Evolutionary conservation across 1,140 invertebrate genomes (phyloP), one percentile per base, ranked within the genome.

Genomic region (Centruroides vittatus): DNA sequence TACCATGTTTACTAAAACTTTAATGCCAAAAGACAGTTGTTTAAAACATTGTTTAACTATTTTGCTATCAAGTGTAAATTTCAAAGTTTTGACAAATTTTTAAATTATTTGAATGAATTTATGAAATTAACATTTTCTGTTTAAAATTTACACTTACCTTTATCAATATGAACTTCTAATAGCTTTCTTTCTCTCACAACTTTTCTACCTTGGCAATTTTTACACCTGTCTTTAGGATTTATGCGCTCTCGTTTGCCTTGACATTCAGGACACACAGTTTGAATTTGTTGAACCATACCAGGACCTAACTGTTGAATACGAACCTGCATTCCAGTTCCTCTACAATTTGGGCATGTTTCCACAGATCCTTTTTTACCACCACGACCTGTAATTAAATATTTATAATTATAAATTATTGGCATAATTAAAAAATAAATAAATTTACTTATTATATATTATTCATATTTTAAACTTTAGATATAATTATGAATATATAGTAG

Each of bases 101-200:
- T 23, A 23, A 23, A 23, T 1, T 23, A 23, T 23, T 23, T 23
- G 23, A 23, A 23, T 23, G 23, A 23, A 23, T 23, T 1, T 41
- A 41, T 41, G 8, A 41, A 41, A 41, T 41, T 41, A 41, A 41
- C 8, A 41, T 41, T 41, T 41, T 41, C 8, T 41, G 8, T 41
- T 41, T 41, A 41, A 41, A 41, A 41, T 41, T 53, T 48, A 23
- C n/a, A 41, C 11, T 57, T 64, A 65, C 93, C 94, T 74, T 96
- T 96, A 69, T 99, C 94, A 56, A 99, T 87, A 72, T 98, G 89
- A 35, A 99, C 95, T 76, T 99, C 95, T 1, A 99, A 76, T 62
- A 98, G 90, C 76, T 98, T 98, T 52, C 93, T 84, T 67, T 95
- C 92, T 65, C 88, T 80, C 3, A 92, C 80, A 8, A 90, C 89